Evolutionary conservation across 2,797 vertebrate genomes (phyloP), one percentile per base, ranked within the genome.

Genomic region (Bucorvus abyssinicus): DNA sequence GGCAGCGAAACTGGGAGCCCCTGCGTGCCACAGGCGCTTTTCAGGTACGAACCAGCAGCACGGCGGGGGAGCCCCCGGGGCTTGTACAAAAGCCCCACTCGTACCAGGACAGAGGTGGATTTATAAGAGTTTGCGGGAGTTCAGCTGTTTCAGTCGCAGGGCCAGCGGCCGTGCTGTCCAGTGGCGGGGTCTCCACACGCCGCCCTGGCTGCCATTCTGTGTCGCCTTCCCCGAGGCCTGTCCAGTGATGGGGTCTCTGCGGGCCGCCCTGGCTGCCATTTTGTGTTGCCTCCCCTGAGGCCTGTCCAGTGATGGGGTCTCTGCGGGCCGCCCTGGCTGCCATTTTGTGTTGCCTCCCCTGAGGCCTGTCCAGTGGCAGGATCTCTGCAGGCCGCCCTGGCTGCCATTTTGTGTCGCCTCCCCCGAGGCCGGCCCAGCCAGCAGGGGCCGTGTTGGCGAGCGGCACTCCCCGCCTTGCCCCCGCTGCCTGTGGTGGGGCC

Each of bases 61-160:
- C 10, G 38, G 14, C 14, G 18, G 5, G 19, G 64, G 12, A 30
- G 20, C 9, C 16, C 10, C n/a, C 16, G 36, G 0, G 2, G 26
- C 3, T 64, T 63, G 27, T 20, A 27, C 30, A 19, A 19, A 50
- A 69, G 36, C 50, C 1, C 0, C 13, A 9, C 6, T 6, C 5
- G 0, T 30, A 29, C 10, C 0, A 0, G 22, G 61, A 19, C 20
- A 57, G 44, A 2, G 0, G 1, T 60, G 5, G 2, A 8, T 73
- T 52, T 44, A 34, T 44, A 44, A 53, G 44, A 1, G 6, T n/a
- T 44, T 68, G 47, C 2, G 3, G 6, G 40, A 14, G 32, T 30
- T 18, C 24, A 42, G 21, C 26, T 13, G n/a, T 71, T 65, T 38
- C 14, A 6, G 57, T 29, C 14, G 3, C 1, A 1, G 42, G 21